Conservation (phyloP, 2,888 invertebrate genomes). For the Temnothorax ravouxi region DNA sequence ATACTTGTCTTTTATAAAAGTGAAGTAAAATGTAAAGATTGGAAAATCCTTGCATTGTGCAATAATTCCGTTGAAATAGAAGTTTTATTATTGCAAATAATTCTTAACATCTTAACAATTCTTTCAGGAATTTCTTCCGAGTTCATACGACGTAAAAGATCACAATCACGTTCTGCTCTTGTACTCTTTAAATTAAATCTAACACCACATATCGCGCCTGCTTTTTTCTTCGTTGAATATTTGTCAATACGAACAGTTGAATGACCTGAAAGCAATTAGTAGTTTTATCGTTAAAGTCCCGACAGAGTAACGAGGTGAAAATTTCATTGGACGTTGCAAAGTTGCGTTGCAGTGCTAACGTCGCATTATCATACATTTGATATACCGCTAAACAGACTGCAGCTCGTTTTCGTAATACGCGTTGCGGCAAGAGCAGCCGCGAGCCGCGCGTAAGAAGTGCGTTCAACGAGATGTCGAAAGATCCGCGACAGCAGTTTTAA, state of each 20-base stretch:
- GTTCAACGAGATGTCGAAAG: slow-evolving; percentile 32
- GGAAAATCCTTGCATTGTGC: background rate
- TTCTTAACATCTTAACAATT: background rate
- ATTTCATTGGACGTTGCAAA: background rate
- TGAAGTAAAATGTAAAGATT: background rate
- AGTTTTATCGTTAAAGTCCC: background rate
- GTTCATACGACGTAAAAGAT: background rate
- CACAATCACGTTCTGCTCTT: background rate
- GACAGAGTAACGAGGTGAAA: background rate
- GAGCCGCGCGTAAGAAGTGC: background rate
- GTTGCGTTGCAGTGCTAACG: background rate
- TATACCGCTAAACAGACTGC: background rate
- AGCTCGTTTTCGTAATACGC: slow-evolving; percentile 3
- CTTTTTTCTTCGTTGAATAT: background rate
- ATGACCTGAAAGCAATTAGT: background rate
- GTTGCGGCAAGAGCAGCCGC: background rate
- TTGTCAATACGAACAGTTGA: background rate
- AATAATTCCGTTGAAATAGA: background rate
- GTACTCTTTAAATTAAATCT: background rate
- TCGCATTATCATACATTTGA: background rate
- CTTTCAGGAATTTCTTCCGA: background rate
- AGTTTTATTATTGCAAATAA: background rate
- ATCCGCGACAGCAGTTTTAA: slow-evolving; percentile 28
- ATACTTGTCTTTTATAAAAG: background rate
- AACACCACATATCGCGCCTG: background rate